Evolutionary conservation across 2,797 vertebrate species (phyloP).

Genomic region (Micropoecilia bifurca): DNA sequence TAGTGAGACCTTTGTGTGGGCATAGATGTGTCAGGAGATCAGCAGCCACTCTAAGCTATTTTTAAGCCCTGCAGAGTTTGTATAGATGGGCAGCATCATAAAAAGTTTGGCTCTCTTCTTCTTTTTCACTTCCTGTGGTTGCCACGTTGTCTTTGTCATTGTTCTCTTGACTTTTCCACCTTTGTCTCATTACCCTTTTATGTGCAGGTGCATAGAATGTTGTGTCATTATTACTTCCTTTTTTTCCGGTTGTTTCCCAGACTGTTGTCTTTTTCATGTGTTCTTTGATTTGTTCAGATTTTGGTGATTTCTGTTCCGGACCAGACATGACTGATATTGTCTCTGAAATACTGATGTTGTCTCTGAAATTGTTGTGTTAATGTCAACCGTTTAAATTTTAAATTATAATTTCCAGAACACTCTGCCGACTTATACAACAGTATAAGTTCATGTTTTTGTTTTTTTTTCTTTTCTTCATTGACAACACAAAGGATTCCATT

Average conservation of each 20-base stretch:
- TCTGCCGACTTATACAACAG: no score
- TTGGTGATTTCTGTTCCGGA: neutral
- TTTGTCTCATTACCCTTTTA: neutral
- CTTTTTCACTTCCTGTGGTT: neutral
- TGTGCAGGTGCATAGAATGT: neutral
- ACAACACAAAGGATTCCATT: no score
- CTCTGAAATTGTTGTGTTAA: no score
- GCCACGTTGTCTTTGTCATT: constrained; percentile 7
- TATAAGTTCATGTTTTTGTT: no score
- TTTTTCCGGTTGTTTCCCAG: neutral
- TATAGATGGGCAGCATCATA: neutral
- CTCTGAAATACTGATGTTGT: no score
- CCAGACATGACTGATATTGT: no score
- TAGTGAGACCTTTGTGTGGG: neutral
- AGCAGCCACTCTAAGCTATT: constrained; percentile 40
- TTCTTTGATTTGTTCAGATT: neutral
- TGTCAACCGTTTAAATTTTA: no score
- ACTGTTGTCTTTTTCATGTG: neutral
- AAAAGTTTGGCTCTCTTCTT: neutral
- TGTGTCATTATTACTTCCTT: neutral
- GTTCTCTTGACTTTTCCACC: constrained; percentile 27
- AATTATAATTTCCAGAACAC: no score
- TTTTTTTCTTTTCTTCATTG: no score
- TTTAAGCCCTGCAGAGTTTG: constrained; percentile 32
- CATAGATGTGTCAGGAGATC: constrained; percentile 20